phyloP scores from a whole-genome alignment of 2,888 invertebrate species.

The Acanthococcus lagerstroemiae region DNA sequence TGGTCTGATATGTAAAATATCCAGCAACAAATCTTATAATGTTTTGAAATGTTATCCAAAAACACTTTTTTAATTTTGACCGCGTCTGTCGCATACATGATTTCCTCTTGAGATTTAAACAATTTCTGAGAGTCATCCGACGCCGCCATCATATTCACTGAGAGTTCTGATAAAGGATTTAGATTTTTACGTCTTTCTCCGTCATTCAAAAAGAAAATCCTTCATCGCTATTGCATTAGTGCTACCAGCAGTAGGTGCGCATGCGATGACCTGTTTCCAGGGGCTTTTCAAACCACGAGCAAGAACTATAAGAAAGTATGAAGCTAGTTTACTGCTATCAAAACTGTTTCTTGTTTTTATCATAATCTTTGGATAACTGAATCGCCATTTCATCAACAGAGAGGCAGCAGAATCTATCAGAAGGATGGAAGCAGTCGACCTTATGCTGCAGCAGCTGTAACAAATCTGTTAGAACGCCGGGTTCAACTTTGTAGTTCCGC shows the following conservation, averaged over 20 bases:
- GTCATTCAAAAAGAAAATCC: background rate
- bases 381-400: conserved; percentile 6
- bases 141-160: too few species aligned
- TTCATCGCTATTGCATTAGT: background rate
- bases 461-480: conserved; percentile 1
- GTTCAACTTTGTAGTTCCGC: background rate
- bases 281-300: background rate
- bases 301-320: background rate
- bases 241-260: background rate
- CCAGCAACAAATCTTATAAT: background rate
- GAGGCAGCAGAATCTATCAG: conserved; percentile 1
- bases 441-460: background rate
- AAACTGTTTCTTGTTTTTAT: background rate
- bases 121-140: too few species aligned
- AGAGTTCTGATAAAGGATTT: too few species aligned
- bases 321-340: background rate
- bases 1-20: background rate
- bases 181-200: too few species aligned
- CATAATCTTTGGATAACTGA: background rate
- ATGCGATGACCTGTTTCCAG: conserved; percentile 3
- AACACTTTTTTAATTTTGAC: too few species aligned
- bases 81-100: too few species aligned
- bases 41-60: background rate
- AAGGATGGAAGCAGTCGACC: background rate
- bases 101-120: too few species aligned